Conservation (phyloP, 2,113 vertebrate species). For the Tympanuchus pallidicinctus region DNA sequence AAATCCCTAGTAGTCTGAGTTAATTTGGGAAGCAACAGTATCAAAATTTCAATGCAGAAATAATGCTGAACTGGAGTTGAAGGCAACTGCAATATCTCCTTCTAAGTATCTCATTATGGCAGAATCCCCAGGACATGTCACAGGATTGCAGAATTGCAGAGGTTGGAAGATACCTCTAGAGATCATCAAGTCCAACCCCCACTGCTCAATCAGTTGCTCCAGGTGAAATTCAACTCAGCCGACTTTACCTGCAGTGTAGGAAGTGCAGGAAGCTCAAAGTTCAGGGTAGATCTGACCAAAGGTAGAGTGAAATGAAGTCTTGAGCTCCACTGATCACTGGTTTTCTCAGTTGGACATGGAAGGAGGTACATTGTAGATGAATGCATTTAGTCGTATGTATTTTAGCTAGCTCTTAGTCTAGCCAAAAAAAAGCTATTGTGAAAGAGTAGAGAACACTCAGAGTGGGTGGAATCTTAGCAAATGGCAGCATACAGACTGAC, state of each 20-base stretch:
- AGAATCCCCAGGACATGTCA: not conserved
- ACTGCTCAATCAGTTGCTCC: not conserved
- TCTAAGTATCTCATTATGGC: conserved; percentile 8
- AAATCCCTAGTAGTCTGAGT: conserved; percentile 1
- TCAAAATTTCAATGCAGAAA: conserved; percentile 33
- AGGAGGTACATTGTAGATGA: not conserved
- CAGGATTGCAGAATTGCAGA: not conserved
- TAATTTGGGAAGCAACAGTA: conserved; percentile 25
- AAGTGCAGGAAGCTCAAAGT: rapidly evolving
- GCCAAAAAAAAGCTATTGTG: not conserved
- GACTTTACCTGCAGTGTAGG: not conserved
- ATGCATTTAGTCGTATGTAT: not conserved
- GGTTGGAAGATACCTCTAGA: too few relatives aligned
- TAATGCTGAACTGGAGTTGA: conserved; percentile 28
- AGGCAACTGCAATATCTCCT: not conserved
- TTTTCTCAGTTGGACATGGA: not conserved
- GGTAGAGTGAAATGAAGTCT: not conserved
- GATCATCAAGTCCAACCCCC: too few relatives aligned
- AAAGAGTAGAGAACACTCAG: not conserved
- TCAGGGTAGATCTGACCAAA: not conserved
- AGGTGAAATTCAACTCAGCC: not conserved
- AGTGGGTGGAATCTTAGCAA: not conserved
- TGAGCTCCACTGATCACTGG: not conserved
- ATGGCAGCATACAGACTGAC: not conserved
- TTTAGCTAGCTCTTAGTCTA: not conserved